phyloP scores from a whole-genome alignment of 2,888 invertebrate genomes.

The Sarcophaga subvicina region DNA sequence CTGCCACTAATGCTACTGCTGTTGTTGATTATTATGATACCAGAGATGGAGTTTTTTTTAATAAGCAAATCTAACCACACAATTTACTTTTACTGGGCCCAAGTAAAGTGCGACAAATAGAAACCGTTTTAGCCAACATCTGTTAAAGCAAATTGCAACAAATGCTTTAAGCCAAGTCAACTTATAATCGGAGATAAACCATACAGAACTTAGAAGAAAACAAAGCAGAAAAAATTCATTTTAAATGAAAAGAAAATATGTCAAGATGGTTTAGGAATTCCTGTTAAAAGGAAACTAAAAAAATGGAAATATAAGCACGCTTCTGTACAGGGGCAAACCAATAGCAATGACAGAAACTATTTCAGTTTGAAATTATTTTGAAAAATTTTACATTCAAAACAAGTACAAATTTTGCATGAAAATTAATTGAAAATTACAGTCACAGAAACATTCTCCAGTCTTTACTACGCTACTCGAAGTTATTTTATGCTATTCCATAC shows the following conservation, averaged over 20 bases:
- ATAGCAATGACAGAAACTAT: no score
- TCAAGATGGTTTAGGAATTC: constrained; percentile 29
- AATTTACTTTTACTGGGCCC: constrained; percentile 36
- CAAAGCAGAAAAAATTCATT: background rate
- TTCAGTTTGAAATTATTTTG: no score
- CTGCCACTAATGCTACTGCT: no score
- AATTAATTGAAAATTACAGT: no score
- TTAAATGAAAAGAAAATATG: constrained; percentile 39
- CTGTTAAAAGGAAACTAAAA: background rate
- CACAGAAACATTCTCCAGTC: no score
- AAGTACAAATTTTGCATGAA: no score
- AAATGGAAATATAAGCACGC: no score
- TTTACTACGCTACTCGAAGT: no score
- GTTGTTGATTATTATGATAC: no score
- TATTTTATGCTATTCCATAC: no score
- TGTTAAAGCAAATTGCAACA: constrained; percentile 33
- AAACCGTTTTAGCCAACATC: constrained; percentile 40
- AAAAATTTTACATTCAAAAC: no score
- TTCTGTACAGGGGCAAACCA: no score
- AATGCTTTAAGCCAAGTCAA: constrained; percentile 32
- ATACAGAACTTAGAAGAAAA: constrained; percentile 16
- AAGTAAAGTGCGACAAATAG: constrained; percentile 14
- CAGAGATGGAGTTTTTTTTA: background rate
- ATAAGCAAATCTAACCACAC: constrained; percentile 42
- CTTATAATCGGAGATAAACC: constrained; percentile 47